These are phyloP conservation scores for Girardinichthys multiradiatus DNA, from an alignment of 2,113 vertebrate genomes.

Conservation along the genomic window DNA sequence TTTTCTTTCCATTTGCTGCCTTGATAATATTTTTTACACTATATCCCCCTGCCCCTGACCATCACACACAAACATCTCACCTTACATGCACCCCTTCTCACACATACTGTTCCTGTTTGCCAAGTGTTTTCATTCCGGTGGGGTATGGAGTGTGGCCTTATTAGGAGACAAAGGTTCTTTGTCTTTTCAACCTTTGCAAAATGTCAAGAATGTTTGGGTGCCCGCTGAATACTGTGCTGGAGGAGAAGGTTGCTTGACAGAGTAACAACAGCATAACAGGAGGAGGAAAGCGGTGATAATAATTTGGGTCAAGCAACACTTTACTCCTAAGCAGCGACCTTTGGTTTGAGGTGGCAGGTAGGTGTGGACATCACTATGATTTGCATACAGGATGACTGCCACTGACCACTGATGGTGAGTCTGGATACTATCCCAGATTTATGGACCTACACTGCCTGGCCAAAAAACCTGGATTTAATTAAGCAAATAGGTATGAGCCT, in stretches of 20 bases:
- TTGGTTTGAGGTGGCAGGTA: slow-evolving; percentile 36
- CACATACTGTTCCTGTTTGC: slow-evolving; percentile 15
- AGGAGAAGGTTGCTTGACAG: slow-evolving; percentile 22
- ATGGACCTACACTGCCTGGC: too few relatives aligned
- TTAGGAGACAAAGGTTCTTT: slow-evolving; percentile 83
- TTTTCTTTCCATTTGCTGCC: background rate
- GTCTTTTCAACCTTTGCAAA: slow-evolving; percentile 85
- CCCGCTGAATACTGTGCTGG: slow-evolving; percentile 37
- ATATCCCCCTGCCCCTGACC: background rate
- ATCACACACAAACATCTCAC: slow-evolving; percentile 1
- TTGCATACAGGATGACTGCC: slow-evolving; percentile 19
- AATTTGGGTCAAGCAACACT: slow-evolving; percentile 59
- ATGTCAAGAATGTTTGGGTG: slow-evolving; percentile 83
- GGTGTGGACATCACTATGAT: slow-evolving; percentile 26
- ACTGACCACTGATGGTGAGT: slow-evolving; percentile 27
- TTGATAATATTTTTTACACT: slow-evolving; percentile 17
- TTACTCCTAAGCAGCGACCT: slow-evolving; percentile 32
- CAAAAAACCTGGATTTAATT: too few relatives aligned
- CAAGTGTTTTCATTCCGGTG: slow-evolving; percentile 77
- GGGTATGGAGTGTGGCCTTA: slow-evolving; percentile 72
- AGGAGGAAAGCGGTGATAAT: slow-evolving; percentile 37
- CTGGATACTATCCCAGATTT: background rate
- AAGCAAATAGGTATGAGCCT: too few relatives aligned
- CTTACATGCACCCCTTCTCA: slow-evolving; percentile 2
- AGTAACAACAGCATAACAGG: slow-evolving; percentile 34